A percentile compares a stretch with the other conserved stretches of the same genome.
Conservation (phyloP, 1,140 invertebrate species). For the Drosophila pachea region DNA sequence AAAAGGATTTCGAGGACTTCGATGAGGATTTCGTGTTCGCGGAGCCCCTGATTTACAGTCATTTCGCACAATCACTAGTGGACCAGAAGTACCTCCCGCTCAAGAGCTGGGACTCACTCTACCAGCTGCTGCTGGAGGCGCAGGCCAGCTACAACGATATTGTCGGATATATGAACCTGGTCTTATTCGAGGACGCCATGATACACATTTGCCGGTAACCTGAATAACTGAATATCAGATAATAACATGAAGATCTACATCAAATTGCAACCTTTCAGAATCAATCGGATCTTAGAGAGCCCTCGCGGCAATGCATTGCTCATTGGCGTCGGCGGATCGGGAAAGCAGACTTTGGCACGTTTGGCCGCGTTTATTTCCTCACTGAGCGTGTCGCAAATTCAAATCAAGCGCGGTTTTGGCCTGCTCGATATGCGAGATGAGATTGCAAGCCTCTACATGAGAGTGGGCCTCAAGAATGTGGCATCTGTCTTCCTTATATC, state of each 20-base stretch:
- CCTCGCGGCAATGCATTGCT: constrained; percentile 94
- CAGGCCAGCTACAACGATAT: constrained; percentile 91
- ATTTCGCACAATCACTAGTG: constrained; percentile 94
- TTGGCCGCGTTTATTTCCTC: constrained; percentile 93
- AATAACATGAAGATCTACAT: too few relatives aligned
- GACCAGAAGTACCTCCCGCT: constrained; percentile 95
- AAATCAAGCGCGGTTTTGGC: constrained; percentile 92
- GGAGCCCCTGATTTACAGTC: constrained; percentile 92
- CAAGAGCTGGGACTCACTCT: constrained; percentile 85
- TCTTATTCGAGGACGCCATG: constrained; percentile 97
- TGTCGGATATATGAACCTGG: constrained; percentile 95
- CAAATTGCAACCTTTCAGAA: constrained; percentile 80
- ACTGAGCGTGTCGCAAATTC: constrained; percentile 95
- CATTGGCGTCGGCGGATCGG: constrained; percentile 96
- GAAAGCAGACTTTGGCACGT: constrained; percentile 94
- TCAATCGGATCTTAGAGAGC: constrained; percentile 95
- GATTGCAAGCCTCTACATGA: constrained; percentile 89
- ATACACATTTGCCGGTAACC: constrained; percentile 90
- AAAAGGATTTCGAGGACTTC: constrained; percentile 91
- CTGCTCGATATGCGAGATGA: constrained; percentile 91
- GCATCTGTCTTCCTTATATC: constrained; percentile 95
- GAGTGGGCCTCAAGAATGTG: constrained; percentile 93
- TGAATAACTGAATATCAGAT: background rate
- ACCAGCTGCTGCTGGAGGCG: constrained; percentile 89
- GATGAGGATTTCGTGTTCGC: constrained; percentile 84